Evolutionary conservation across 2,113 vertebrate species (phyloP).

Genomic region (Oreotrochilus melanogaster): DNA sequence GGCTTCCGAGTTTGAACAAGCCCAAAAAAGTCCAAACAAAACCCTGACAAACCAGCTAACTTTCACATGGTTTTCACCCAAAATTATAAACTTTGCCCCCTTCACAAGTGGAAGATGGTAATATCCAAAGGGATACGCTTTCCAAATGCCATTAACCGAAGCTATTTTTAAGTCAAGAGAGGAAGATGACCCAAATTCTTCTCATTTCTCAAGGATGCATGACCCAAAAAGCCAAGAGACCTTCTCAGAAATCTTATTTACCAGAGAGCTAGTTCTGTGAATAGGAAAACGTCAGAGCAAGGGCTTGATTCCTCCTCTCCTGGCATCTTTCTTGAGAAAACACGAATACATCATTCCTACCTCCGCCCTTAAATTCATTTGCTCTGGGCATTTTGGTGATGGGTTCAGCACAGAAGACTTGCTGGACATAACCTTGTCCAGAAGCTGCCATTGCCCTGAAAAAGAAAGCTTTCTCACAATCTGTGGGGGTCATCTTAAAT

Average conservation of each 20-base stretch:
- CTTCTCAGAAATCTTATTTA: not conserved
- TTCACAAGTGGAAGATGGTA: not conserved
- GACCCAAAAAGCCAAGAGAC: not conserved
- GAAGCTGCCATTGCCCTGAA: slow-evolving; percentile 23
- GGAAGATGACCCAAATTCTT: slow-evolving; percentile 35
- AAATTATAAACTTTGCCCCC: slow-evolving; percentile 52
- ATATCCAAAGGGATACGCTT: not conserved
- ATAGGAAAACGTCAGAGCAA: not conserved
- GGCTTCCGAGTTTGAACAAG: slow-evolving; percentile 51
- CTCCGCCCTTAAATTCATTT: not conserved
- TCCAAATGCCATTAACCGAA: slow-evolving; percentile 10
- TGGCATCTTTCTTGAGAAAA: not conserved
- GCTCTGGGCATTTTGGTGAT: not conserved
- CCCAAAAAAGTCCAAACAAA: slow-evolving; percentile 47
- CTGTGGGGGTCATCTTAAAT: slow-evolving; percentile 40
- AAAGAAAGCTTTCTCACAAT: slow-evolving; percentile 40
- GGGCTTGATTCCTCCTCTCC: not conserved
- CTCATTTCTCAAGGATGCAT: not conserved
- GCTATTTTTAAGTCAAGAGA: slow-evolving; percentile 4
- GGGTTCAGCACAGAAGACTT: slow-evolving; percentile 8
- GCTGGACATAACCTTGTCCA: not conserved
- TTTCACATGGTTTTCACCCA: slow-evolving; percentile 59
- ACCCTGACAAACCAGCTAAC: not conserved
- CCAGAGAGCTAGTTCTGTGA: not conserved
- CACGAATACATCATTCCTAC: accelerated